Conservation (phyloP, 1,140 invertebrate genomes). For the Microplitis mediator region DNA sequence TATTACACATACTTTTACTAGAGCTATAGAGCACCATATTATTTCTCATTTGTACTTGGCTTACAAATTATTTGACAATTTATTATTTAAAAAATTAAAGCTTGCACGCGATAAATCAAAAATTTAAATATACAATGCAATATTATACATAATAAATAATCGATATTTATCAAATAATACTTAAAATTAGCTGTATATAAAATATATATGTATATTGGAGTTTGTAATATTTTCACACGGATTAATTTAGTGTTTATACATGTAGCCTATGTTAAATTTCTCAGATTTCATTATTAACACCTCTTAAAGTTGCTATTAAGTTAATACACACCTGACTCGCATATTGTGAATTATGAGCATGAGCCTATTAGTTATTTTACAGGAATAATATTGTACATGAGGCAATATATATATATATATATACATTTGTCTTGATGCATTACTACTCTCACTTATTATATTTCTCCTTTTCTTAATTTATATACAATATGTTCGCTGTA, state of each 20-base stretch:
- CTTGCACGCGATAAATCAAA: too few relatives aligned
- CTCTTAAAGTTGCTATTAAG: constrained; percentile 33
- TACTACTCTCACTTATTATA: not conserved
- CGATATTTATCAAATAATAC: too few relatives aligned
- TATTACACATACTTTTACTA: too few relatives aligned
- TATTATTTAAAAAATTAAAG: too few relatives aligned
- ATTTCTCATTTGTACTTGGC: too few relatives aligned
- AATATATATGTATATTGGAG: too few relatives aligned
- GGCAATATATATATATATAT: constrained; percentile 7
- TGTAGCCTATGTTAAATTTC: not conserved
- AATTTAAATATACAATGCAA: too few relatives aligned
- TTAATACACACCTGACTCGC: constrained; percentile 32
- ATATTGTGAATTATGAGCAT: constrained; percentile 31
- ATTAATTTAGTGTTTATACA: not conserved
- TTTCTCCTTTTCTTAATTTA: not conserved
- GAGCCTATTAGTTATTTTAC: constrained; percentile 29
- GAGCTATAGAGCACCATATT: too few relatives aligned
- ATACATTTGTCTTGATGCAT: not conserved
- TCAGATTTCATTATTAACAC: constrained; percentile 29
- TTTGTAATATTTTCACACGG: not conserved
- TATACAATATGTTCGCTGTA: too few relatives aligned
- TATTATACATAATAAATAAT: too few relatives aligned
- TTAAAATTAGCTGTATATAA: too few relatives aligned
- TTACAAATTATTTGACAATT: too few relatives aligned
- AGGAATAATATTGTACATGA: constrained; percentile 8